A percentile compares a stretch with the other conserved stretches of the same genome.
Conservation (phyloP, 1,140 invertebrate genomes). For the Drosophila pseudoananassae region DNA sequence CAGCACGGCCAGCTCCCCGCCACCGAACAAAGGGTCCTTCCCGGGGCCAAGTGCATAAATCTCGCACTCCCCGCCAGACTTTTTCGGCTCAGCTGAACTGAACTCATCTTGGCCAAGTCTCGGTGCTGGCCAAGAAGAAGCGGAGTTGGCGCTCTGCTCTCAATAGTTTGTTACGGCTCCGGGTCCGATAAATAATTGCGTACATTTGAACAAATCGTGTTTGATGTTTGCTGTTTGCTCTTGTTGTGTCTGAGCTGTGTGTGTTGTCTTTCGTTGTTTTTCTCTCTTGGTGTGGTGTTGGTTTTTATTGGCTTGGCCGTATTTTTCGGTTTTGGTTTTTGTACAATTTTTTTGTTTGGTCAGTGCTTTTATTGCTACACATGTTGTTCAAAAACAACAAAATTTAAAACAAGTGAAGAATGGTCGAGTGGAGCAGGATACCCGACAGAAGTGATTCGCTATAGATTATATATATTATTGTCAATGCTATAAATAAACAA, state of each 20-base stretch:
- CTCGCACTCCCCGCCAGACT: conserved; percentile 27
- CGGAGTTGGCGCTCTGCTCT: conserved; percentile 26
- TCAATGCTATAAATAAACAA: too few relatives aligned
- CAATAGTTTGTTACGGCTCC: conserved; percentile 56
- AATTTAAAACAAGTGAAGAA: conserved; percentile 41
- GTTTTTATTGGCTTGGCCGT: conserved; percentile 53
- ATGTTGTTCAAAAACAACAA: conserved; percentile 72
- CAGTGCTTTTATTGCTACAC: conserved; percentile 80
- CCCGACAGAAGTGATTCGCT: conserved; percentile 2
- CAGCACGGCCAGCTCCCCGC: conserved; percentile 38
- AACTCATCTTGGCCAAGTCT: conserved; percentile 31
- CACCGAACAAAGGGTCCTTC: conserved; percentile 46
- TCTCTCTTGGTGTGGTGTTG: conserved; percentile 35
- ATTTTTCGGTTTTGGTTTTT: conserved; percentile 53
- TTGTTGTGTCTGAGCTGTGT: conserved; percentile 48
- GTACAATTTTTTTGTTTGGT: conserved; percentile 46
- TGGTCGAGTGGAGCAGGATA: background rate
- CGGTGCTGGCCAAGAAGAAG: conserved; percentile 16
- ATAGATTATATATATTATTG: too few relatives aligned
- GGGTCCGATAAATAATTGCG: conserved; percentile 81
- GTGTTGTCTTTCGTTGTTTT: conserved; percentile 28
- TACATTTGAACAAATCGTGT: conserved; percentile 83
- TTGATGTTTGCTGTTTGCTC: conserved; percentile 80
- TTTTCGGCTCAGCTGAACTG: background rate
- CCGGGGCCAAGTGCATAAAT: conserved; percentile 55